Evolutionary conservation across 2,113 vertebrate genomes (phyloP).

Genomic region (Callithrix jacchus): DNA sequence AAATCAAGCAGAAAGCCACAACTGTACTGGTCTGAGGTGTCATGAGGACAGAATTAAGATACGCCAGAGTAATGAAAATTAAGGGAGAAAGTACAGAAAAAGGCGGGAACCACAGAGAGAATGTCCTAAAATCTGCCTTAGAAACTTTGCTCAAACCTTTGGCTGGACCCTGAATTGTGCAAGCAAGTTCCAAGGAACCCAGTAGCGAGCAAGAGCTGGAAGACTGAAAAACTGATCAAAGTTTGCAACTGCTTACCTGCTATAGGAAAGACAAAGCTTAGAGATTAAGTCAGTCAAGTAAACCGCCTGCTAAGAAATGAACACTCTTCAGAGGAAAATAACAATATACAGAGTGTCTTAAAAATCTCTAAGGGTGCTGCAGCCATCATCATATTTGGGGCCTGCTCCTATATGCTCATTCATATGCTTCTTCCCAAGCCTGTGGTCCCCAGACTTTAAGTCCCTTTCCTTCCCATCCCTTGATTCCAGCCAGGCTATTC

Average conservation of each 20-base stretch:
- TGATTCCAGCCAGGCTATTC: neutral
- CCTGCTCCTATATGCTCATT: neutral
- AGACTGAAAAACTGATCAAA: neutral
- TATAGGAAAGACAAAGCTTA: neutral
- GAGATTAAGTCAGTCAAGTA: neutral
- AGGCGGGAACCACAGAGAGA: neutral
- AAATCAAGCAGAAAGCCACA: neutral
- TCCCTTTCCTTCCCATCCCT: neutral
- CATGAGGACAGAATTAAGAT: neutral
- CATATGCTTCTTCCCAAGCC: neutral
- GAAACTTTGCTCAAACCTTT: neutral
- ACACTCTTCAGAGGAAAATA: neutral
- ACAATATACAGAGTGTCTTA: neutral
- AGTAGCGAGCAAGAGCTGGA: neutral
- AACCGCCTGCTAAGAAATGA: neutral
- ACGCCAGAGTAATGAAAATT: neutral
- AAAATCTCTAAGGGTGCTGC: neutral
- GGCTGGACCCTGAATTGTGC: neutral
- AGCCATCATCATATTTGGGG: neutral
- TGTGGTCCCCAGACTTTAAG: neutral
- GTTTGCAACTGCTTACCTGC: neutral
- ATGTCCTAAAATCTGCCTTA: neutral
- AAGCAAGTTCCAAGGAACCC: neutral
- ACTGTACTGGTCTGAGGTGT: neutral
- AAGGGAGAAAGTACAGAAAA: neutral